These are phyloP conservation scores for Epiblema foenella DNA, from an alignment of 2,888 invertebrate species.

Conservation along the genomic window DNA sequence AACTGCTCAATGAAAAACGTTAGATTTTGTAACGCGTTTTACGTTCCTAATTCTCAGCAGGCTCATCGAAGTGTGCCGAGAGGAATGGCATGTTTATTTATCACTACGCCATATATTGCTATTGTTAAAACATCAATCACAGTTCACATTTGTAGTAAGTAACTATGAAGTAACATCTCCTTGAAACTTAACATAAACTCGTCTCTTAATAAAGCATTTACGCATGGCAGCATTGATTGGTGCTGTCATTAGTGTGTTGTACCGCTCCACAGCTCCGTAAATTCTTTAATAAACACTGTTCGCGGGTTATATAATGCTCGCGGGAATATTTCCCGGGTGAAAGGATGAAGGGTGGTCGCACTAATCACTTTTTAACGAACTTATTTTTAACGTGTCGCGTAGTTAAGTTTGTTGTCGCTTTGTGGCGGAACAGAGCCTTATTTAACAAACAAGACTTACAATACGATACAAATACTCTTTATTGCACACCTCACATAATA, in stretches of 20 bases:
- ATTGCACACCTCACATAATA: too few relatives aligned
- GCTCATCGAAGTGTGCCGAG: neutral
- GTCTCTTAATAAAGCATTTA: neutral
- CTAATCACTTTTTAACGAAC: slow-evolving; percentile 4
- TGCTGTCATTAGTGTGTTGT: neutral
- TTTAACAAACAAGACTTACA: neutral
- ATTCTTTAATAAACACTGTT: slow-evolving; percentile 3
- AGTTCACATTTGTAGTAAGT: neutral
- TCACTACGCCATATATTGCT: neutral
- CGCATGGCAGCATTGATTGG: slow-evolving; percentile 1
- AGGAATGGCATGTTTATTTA: neutral
- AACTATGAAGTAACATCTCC: neutral
- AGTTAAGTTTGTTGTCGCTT: neutral
- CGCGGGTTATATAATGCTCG: neutral
- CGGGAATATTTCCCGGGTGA: neutral
- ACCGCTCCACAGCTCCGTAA: neutral
- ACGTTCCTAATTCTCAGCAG: too few relatives aligned
- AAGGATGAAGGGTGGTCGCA: neutral
- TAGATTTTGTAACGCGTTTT: too few relatives aligned
- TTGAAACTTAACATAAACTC: neutral
- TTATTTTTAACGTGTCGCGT: neutral
- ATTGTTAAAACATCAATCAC: too few relatives aligned
- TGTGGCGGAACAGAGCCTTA: neutral
- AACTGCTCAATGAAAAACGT: too few relatives aligned
- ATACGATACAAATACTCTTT: too few relatives aligned